Evolutionary conservation across 2,113 vertebrate genomes (phyloP), one percentile per base, ranked within the genome.

Genomic region (Myocastor coypus): DNA sequence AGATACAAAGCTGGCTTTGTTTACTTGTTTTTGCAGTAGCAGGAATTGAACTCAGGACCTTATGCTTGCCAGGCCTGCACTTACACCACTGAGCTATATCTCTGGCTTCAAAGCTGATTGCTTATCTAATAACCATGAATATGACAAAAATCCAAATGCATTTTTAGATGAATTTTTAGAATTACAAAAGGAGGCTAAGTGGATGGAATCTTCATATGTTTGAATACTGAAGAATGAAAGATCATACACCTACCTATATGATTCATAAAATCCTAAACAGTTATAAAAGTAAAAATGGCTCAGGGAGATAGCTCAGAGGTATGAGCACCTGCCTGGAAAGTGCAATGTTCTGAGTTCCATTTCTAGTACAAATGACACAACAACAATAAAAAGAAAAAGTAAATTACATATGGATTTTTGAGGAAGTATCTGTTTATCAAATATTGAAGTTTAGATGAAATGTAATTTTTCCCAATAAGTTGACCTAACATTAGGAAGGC

Each of bases 401-500:
- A 50, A 93, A 37, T 9, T 50, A 82, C 66, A 42, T 92, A 28
- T 55, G 19, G 26, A 78, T 50, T 77, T 88, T 19, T 92, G 2
- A 6, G 12, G 32, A 46, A 17, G 71, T 81, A 52, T 63, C 30
- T 78, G 9, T 52, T 77, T 69, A 3, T 55, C 81, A 95, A 12
- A 19, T 87, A 46, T 17, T 92, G 66, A 87, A 73, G 14, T 42
- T 66, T 46, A 42, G 28, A 1, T 61, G 40, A 64, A 82, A 66
- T 66, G 64, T n/a, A 2, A 71, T 88, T 81, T 82, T 63, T 24
- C 3, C 22, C 71, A 34, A 17, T 84, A 66, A 90, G 7, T 89
- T 89, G 30, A 46, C 37, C 46, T 91, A 52, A 57, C 64, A 94
- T 86, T 83, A 92, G 69, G 59, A 88, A 82, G n/a, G 7, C n/a